Evolutionary conservation across 2,888 invertebrate genomes (phyloP), one percentile per base, ranked within the genome.

Genomic region (Oscheius sp.): DNA sequence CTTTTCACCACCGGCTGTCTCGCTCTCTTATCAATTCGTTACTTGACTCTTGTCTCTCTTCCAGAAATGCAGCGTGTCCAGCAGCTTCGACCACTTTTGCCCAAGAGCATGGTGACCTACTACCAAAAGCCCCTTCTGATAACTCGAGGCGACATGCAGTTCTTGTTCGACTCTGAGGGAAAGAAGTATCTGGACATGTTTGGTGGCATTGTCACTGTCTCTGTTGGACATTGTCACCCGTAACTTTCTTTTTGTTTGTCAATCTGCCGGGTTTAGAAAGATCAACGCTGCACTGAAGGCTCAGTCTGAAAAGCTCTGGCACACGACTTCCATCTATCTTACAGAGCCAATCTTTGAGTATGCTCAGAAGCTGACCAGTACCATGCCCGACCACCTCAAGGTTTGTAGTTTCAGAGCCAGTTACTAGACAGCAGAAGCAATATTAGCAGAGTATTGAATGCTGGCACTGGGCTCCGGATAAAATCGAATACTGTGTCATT

Each of bases 171-270:
- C 68, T 51, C 71, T n/a, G 75, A 79, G 48, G 81, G 80, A 48
- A 80, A 80, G 71, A 92, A 95, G 85, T 99, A 96, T 90, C 91
- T 99, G 80, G 98, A 99, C 90, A 93, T 98, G 91, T 95, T 96
- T 89, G 97, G 93, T 4, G 98, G 98, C 7, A 97, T 99, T 84
- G 96, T 96, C 21, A 99, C 98, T 0, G 95, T 98, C 68, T 96
- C 96, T 71, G 96, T 97, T 1, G 97, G 97, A 33, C 98, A 98
- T 90, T 96, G 95, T 89, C 98, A 98, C 91, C 96, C 97, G 95
- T 96, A 92, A 70, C 76, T 60, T 11, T 57, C 2, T n/a, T 21
- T n/a, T 4, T 51, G 5, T 35, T 29, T 4, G 29, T 11, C 9
- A 47, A 33, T 4, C 32, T 55, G 33, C 21, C 57, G 11, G n/a